Conservation (phyloP, 1,140 invertebrate species). For the Pseudomyrmex pallidus region DNA sequence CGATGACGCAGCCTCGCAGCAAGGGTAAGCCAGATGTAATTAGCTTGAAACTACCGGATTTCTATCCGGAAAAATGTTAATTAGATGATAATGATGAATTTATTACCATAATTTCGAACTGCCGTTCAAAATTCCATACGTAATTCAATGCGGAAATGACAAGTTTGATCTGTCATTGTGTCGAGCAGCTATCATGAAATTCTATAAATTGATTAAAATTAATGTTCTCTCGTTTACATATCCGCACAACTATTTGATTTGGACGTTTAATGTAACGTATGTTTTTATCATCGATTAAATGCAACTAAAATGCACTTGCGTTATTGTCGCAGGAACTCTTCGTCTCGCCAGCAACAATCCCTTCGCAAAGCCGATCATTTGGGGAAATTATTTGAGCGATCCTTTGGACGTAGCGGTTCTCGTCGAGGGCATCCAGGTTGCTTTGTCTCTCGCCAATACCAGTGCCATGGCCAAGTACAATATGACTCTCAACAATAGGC, state of each 20-base stretch:
- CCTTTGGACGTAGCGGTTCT: constrained; percentile 82
- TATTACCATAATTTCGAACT: neutral
- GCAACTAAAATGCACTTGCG: neutral
- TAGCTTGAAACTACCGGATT: neutral
- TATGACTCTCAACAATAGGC: constrained; percentile 81
- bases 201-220: constrained; percentile 43
- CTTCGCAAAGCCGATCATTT: constrained; percentile 86
- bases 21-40: constrained; percentile 79
- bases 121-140: constrained; percentile 6
- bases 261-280: neutral
- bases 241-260: neutral
- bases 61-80: constrained; percentile 1
- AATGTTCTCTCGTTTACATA: neutral
- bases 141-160: constrained; percentile 35
- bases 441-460: constrained; percentile 82
- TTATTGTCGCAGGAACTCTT: constrained; percentile 63
- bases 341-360: constrained; percentile 86
- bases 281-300: neutral
- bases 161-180: neutral
- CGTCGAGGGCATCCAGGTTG: constrained; percentile 84
- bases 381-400: constrained; percentile 86
- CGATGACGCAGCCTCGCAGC: constrained; percentile 85
- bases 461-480: constrained; percentile 83
- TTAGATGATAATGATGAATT: constrained; percentile 42
- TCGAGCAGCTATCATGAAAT: constrained; percentile 15